A percentile compares a stretch with the other conserved stretches of the same genome.
Evolutionary conservation across 1,140 invertebrate species (phyloP).

Genomic region (Drosophila ironensis): DNA sequence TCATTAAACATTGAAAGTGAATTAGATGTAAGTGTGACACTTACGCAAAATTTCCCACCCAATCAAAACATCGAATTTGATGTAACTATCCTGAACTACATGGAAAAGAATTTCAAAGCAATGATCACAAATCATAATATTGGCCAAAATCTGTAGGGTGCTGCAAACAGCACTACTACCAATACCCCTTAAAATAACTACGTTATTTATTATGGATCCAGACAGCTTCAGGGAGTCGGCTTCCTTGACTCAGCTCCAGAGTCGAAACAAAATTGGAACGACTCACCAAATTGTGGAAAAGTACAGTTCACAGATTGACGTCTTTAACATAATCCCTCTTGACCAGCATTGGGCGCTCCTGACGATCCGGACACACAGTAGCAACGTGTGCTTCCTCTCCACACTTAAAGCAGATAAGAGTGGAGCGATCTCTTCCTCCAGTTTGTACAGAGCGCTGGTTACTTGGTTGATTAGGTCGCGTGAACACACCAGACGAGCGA

Average conservation of each 20-base stretch:
- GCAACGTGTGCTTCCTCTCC: conserved; percentile 1
- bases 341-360: not conserved
- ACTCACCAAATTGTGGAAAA: too few relatives aligned
- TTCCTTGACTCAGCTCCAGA: too few relatives aligned
- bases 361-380: conserved; percentile 4
- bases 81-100: not conserved
- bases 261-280: too few relatives aligned
- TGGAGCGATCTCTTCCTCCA: too few relatives aligned
- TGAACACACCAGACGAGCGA: too few relatives aligned
- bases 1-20: not conserved
- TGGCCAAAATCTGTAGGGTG: not conserved
- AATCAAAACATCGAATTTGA: not conserved
- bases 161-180: not conserved
- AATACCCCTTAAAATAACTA: not conserved
- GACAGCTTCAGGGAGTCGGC: too few relatives aligned
- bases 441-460: too few relatives aligned
- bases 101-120: not conserved
- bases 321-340: conserved; percentile 3
- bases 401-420: conserved; percentile 4
- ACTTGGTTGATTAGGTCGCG: too few relatives aligned
- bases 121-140: not conserved
- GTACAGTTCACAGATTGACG: conserved; percentile 3
- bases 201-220: not conserved
- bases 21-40: not conserved
- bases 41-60: not conserved